Conservation (phyloP, 2,888 invertebrate species). For the Latrodectus elegans region DNA sequence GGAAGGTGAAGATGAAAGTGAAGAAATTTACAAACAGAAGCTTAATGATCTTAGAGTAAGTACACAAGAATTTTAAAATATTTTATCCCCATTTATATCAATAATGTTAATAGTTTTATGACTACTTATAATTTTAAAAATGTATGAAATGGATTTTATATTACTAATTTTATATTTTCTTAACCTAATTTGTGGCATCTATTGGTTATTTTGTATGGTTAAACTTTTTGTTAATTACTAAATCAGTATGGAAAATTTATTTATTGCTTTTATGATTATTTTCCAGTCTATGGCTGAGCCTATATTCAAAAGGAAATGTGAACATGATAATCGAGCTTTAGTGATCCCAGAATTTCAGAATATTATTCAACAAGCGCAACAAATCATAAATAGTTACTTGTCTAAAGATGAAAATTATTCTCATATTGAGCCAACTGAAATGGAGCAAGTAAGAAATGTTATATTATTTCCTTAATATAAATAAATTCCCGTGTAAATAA, state of each 20-base stretch:
- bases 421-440: constrained; percentile 82
- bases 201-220: not conserved
- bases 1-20: constrained; percentile 93
- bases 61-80: not conserved
- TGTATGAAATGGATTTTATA: not conserved
- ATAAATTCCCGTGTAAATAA: too few relatives aligned
- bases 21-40: constrained; percentile 81
- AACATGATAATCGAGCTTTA: constrained; percentile 85
- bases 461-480: too few relatives aligned
- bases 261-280: constrained; percentile 6
- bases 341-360: constrained; percentile 87
- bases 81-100: not conserved
- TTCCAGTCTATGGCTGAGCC: constrained; percentile 89
- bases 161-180: not conserved
- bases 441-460: constrained; percentile 82
- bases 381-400: constrained; percentile 84
- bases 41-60: constrained; percentile 76
- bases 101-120: not conserved
- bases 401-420: constrained; percentile 82
- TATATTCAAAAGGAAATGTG: constrained; percentile 87
- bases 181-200: too few relatives aligned
- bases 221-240: not conserved
- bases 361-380: constrained; percentile 85
- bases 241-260: not conserved
- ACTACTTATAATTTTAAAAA: not conserved